Evolutionary conservation across 2,888 invertebrate genomes (phyloP).

Genomic region (Eilema depressum): DNA sequence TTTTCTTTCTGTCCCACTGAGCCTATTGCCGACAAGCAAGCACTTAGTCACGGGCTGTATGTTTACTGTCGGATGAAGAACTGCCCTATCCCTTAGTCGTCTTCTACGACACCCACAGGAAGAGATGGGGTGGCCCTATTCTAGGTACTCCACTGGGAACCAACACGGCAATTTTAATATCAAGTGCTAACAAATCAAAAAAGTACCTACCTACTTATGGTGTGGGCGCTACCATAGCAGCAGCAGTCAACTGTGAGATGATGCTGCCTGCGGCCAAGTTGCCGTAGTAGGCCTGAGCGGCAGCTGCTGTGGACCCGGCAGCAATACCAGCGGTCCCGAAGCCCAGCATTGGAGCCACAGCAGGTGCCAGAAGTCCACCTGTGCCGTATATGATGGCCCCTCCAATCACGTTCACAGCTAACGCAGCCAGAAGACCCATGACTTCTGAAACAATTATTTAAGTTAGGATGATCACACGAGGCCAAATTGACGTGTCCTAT

Average conservation of each 20-base stretch:
- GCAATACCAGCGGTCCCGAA: conserved; percentile 69
- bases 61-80: too few relatives aligned
- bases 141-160: too few relatives aligned
- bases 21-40: too few relatives aligned
- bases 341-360: conserved; percentile 68
- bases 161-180: too few relatives aligned
- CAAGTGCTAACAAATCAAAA: not conserved
- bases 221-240: conserved; percentile 75
- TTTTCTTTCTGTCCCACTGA: too few relatives aligned
- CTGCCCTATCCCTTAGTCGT: too few relatives aligned
- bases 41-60: too few relatives aligned
- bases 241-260: conserved; percentile 69
- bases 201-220: too few relatives aligned
- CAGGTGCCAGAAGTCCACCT: conserved; percentile 65
- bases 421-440: conserved; percentile 68
- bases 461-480: not conserved
- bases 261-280: conserved; percentile 74
- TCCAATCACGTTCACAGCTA: conserved; percentile 65
- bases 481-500: too few relatives aligned
- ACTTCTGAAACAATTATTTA: conserved; percentile 16
- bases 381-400: conserved; percentile 68
- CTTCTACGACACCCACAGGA: too few relatives aligned
- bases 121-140: too few relatives aligned
- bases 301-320: conserved; percentile 70
- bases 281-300: conserved; percentile 73